phyloP scores from a whole-genome alignment of 2,888 invertebrate genomes.

The Mesorhabditis spiculigera region DNA sequence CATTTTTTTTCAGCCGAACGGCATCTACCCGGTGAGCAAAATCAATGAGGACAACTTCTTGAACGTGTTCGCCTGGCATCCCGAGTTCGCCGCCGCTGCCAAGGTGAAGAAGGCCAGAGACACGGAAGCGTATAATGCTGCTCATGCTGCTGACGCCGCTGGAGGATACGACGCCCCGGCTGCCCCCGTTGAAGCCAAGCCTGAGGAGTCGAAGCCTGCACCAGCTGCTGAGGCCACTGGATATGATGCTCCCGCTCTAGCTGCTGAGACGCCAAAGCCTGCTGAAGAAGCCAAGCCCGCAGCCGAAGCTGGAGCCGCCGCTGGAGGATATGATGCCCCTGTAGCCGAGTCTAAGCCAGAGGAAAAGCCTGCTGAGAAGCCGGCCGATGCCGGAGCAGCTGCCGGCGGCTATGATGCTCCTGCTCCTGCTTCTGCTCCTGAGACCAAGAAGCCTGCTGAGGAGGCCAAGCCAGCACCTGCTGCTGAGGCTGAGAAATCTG shows the following conservation, averaged over 20 bases:
- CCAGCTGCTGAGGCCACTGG: too few species aligned
- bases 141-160: background rate
- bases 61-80: slow-evolving; percentile 36
- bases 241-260: background rate
- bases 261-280: background rate
- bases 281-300: background rate
- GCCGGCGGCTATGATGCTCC: background rate
- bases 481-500: background rate
- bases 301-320: background rate
- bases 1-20: slow-evolving; percentile 29
- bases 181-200: too few species aligned
- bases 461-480: background rate
- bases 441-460: background rate
- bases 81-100: slow-evolving; percentile 20
- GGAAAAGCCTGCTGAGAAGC: background rate
- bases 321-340: background rate
- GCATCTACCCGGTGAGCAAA: slow-evolving; percentile 38
- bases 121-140: background rate
- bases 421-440: background rate
- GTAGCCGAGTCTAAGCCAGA: background rate
- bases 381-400: too few species aligned
- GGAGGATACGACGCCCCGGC: background rate
- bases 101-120: background rate
- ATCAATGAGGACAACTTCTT: slow-evolving; percentile 37
- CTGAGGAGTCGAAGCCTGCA: too few species aligned